Conservation (phyloP, 2,797 vertebrate genomes). For the Triplophysa yarkandensis region DNA sequence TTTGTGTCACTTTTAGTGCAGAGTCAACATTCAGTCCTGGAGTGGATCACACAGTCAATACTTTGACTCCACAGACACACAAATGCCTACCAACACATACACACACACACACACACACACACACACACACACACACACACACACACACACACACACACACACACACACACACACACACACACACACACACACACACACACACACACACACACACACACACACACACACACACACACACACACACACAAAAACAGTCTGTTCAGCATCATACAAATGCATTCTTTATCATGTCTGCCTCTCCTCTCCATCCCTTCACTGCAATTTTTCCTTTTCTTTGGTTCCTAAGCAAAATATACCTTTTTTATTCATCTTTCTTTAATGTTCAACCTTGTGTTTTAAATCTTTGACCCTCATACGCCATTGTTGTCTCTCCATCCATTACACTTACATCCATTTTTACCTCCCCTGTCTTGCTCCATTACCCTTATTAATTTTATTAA, state of each 20-base stretch:
- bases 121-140: slow-evolving; percentile 29
- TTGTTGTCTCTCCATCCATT: slow-evolving; percentile 3
- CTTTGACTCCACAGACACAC: slow-evolving; percentile 17
- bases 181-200: slow-evolving; percentile 33
- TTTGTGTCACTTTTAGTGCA: slow-evolving; percentile 65
- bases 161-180: slow-evolving; percentile 28
- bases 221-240: slow-evolving; percentile 32
- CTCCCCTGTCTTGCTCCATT: slow-evolving; percentile 7
- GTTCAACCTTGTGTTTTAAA: slow-evolving; percentile 1
- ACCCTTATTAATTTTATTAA: slow-evolving; percentile 47
- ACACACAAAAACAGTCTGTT: slow-evolving; percentile 44
- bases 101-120: slow-evolving; percentile 36
- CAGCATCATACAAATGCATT: slow-evolving; percentile 16
- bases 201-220: slow-evolving; percentile 19
- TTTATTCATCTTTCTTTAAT: slow-evolving; percentile 26
- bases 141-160: slow-evolving; percentile 32
- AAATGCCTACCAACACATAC: no score
- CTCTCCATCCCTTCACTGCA: slow-evolving; percentile 4
- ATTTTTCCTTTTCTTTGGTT: slow-evolving; percentile 1
- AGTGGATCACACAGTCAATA: slow-evolving; percentile 33
- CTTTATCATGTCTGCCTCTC: slow-evolving; percentile 15
- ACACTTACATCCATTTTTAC: slow-evolving; percentile 35
- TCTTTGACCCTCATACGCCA: slow-evolving; percentile 24
- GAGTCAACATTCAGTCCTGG: slow-evolving; percentile 68
- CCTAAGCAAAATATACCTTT: background rate